Evolutionary conservation across 2,888 invertebrate genomes (phyloP).

Genomic region (Pammene fasciana): DNA sequence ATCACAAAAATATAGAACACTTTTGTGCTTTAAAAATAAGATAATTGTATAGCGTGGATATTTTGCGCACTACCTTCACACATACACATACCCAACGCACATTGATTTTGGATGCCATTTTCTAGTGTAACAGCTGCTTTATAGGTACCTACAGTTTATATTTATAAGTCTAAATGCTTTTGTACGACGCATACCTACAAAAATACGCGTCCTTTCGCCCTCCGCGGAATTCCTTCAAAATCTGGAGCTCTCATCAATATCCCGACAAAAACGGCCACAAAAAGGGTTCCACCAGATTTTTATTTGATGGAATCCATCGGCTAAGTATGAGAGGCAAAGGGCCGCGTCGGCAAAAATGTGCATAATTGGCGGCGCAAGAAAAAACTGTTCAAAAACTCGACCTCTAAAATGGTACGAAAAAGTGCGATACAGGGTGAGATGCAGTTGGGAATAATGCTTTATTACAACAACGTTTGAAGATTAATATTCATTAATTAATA

Average conservation of each 20-base stretch:
- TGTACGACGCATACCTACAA: constrained; percentile 33
- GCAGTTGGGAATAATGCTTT: background rate
- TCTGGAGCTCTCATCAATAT: constrained; percentile 75
- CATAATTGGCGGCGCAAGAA: constrained; percentile 79
- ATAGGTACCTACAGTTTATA: too few relatives aligned
- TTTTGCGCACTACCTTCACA: too few relatives aligned
- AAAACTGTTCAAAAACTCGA: constrained; percentile 79
- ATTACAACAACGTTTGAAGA: background rate
- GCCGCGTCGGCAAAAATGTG: constrained; percentile 81
- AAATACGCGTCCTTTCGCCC: constrained; percentile 48
- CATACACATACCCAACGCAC: too few relatives aligned
- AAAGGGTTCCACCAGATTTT: constrained; percentile 74
- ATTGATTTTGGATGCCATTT: too few relatives aligned
- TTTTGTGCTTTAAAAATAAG: too few relatives aligned
- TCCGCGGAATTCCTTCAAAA: constrained; percentile 73
- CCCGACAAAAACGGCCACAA: constrained; percentile 74
- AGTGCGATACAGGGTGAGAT: constrained; percentile 76
- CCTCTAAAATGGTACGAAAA: constrained; percentile 80
- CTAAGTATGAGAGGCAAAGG: constrained; percentile 74
- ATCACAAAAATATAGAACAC: too few relatives aligned
- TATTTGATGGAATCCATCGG: constrained; percentile 79
- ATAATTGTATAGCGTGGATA: too few relatives aligned
- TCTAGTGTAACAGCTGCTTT: too few relatives aligned
- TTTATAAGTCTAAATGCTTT: constrained; percentile 8
- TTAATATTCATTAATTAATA: background rate